Conservation (phyloP, 2,797 vertebrate species). For the Myotis pilosus region DNA sequence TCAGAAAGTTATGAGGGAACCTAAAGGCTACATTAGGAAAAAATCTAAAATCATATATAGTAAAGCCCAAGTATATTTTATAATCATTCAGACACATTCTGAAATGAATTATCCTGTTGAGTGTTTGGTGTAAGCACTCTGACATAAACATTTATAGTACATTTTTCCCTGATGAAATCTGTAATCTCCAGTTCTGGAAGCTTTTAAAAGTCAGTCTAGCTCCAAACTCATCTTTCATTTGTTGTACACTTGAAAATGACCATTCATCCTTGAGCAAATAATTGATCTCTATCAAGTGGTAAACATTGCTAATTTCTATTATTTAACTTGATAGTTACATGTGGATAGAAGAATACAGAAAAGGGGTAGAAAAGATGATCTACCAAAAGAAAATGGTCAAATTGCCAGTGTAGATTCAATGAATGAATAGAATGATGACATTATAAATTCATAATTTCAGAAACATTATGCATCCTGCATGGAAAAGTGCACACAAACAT, state of each 20-base stretch:
- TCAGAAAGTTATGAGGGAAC: background rate
- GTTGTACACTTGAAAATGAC: constrained; percentile 7
- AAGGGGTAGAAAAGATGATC: background rate
- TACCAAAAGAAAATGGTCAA: background rate
- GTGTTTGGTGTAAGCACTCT: background rate
- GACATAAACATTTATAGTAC: background rate
- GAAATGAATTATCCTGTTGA: constrained; percentile 13
- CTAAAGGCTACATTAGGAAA: background rate
- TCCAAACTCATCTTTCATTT: constrained; percentile 24
- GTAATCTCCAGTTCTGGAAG: background rate
- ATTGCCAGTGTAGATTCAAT: constrained; percentile 51
- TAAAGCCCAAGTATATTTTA: background rate
- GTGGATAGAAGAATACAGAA: background rate
- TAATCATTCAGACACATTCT: background rate
- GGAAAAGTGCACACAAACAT: background rate
- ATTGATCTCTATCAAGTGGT: background rate
- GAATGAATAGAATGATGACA: constrained; percentile 59
- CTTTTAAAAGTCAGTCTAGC: background rate
- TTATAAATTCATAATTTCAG: constrained; percentile 65
- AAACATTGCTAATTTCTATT: constrained; percentile 35
- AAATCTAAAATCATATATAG: background rate
- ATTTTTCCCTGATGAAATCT: background rate
- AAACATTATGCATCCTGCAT: background rate
- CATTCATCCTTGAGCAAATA: constrained; percentile 13
- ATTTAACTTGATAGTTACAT: constrained; percentile 28